phyloP scores from a whole-genome alignment of 1,140 invertebrate genomes.

The Neomicropteryx cornuta region DNA sequence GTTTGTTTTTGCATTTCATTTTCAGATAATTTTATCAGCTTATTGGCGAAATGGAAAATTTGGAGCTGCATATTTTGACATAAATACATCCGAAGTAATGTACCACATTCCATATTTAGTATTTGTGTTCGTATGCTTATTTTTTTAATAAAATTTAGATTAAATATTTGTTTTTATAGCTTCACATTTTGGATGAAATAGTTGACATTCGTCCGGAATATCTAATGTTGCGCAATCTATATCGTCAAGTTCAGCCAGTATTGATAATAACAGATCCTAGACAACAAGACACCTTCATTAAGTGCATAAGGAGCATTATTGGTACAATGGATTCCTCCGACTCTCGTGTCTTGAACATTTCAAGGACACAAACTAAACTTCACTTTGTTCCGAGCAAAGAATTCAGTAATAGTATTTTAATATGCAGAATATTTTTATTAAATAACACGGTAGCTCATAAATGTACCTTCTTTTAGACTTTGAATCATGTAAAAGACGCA shows the following conservation, averaged over 20 bases:
- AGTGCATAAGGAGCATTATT: constrained; percentile 27
- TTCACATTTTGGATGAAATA: constrained; percentile 50
- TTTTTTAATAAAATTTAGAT: constrained; percentile 21
- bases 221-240: constrained; percentile 43
- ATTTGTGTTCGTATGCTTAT: no score
- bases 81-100: constrained; percentile 47
- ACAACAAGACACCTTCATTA: constrained; percentile 35
- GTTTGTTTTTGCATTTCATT: no score
- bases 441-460: no score
- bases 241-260: constrained; percentile 50
- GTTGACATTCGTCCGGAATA: constrained; percentile 46
- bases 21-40: constrained; percentile 31
- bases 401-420: constrained; percentile 39
- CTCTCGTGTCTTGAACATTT: constrained; percentile 19
- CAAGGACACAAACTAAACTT: constrained; percentile 28
- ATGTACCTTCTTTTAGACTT: constrained; percentile 42
- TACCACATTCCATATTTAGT: no score
- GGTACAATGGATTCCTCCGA: constrained; percentile 17
- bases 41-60: constrained; percentile 40
- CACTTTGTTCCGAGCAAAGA: constrained; percentile 43
- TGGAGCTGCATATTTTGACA: constrained; percentile 57
- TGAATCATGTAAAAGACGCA: constrained; percentile 48
- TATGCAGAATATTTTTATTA: no score
- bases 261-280: constrained; percentile 42
- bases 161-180: constrained; percentile 21